These are phyloP conservation scores for Harpalus rubripes DNA, from an alignment of 2,888 invertebrate species.

Conservation along the genomic window DNA sequence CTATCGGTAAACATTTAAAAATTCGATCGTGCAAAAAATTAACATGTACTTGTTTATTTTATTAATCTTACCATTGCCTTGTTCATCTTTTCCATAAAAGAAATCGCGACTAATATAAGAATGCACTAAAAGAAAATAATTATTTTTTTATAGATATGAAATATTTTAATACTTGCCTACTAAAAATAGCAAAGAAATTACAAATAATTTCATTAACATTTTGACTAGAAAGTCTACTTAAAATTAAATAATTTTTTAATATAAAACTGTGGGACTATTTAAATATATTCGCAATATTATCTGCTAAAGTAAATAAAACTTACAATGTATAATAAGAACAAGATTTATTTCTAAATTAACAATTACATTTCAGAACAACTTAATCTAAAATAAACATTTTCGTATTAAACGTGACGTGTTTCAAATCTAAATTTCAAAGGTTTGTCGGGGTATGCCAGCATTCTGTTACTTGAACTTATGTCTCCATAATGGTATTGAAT, in stretches of 20 bases:
- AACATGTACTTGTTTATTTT: not conserved
- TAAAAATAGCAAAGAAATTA: not conserved
- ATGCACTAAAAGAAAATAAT: constrained; percentile 18
- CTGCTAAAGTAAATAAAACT: constrained; percentile 14
- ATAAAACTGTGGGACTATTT: not conserved
- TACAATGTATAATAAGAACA: not conserved
- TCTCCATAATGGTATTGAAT: constrained; percentile 85
- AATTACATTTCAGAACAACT: constrained; percentile 19
- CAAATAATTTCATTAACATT: constrained; percentile 14
- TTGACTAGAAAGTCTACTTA: not conserved
- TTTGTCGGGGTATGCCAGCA: constrained; percentile 82
- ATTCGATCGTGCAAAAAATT: too few relatives aligned
- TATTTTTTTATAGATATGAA: not conserved
- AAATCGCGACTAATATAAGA: constrained; percentile 35
- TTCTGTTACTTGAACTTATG: constrained; percentile 80
- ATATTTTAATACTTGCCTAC: not conserved
- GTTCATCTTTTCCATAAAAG: not conserved
- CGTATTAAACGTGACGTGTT: constrained; percentile 76
- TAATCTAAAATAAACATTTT: constrained; percentile 25
- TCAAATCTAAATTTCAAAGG: constrained; percentile 83
- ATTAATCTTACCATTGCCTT: constrained; percentile 19
- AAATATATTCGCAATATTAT: constrained; percentile 4
- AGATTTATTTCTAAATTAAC: constrained; percentile 31
- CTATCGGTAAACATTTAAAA: too few relatives aligned
- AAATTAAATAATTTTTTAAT: not conserved